Evolutionary conservation across 64 coral and sea anemone genomes (phyloP), one percentile per base, ranked within the genome.

Genomic region (Dendrophyllia cribrosa): DNA sequence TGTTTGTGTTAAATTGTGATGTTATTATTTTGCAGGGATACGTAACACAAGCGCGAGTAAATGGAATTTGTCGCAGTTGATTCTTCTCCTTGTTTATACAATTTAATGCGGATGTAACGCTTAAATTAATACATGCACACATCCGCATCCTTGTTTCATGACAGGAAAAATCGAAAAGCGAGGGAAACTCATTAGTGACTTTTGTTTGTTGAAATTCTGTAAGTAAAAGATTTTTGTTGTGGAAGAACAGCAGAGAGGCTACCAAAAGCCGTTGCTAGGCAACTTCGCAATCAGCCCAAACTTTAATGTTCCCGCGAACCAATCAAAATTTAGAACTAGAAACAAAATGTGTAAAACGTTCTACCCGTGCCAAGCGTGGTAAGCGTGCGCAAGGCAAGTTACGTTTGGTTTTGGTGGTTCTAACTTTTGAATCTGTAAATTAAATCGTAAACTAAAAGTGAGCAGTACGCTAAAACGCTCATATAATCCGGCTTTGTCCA

Each of bases 1-100:
- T 34, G 34, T 34, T 34, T 34, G 34, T 34, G 34, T 34, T 34
- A 34, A 34, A 0, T 34, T 34, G 34, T 34, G 3, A 20, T 51
- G 15, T 24, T 84, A 3, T 67, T 48, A 3, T 84, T 51, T 82
- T 82, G 45, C 61, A 84, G 80, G 80, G 80, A 84, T 63, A 84
- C 80, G 59, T 84, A 84, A 51, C 80, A 5, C 0, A 12, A 51
- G n/a, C 45, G 21, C 48, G 9, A 4, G 45, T 50, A 48, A 84
- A 67, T 50, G 60, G 20, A 67, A 67, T 26, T 84, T 23, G 3
- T 68, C 44, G 26, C 80, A 23, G 61, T 68, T 58, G 13, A 10
- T 51, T 43, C 55, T 50, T 45, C 11, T 13, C 66, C 6, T 84
- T 43, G 26, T 63, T 12, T 4, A 46, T 58, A 56, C 16, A 64